Percentiles rank a stretch among this genome's conserved stretches.
Evolutionary conservation across 2,888 invertebrate genomes (phyloP).

Genomic region (Tineola bisselliella): DNA sequence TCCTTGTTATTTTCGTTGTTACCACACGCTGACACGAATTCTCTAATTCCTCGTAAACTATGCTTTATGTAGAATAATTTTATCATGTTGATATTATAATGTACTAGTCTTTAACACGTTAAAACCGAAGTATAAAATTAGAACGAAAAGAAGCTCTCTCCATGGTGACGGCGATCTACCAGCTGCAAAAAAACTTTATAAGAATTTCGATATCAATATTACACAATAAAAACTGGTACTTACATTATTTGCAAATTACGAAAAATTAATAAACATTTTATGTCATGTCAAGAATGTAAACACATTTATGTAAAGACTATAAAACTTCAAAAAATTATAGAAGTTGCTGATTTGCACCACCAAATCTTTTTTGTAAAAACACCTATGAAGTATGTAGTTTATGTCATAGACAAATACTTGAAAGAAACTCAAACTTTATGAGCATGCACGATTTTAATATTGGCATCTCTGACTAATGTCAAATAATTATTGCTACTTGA

Average conservation of each 20-base stretch:
- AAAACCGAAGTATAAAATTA: slow-evolving; percentile 41
- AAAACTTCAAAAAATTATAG: background rate
- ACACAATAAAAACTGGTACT: background rate
- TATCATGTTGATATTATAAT: slow-evolving; percentile 27
- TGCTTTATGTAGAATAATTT: slow-evolving; percentile 10
- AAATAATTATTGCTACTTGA: background rate
- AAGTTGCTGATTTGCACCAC: background rate
- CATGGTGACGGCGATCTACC: slow-evolving; percentile 58
- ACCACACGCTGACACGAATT: background rate
- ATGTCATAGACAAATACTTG: background rate
- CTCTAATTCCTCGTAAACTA: background rate
- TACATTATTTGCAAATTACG: background rate
- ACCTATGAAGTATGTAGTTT: background rate
- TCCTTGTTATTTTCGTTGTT: slow-evolving; percentile 25
- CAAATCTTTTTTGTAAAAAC: background rate
- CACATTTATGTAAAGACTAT: background rate
- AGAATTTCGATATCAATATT: background rate
- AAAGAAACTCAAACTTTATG: background rate
- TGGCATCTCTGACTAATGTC: background rate
- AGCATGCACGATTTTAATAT: background rate
- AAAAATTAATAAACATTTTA: background rate
- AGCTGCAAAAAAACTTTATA: slow-evolving; percentile 21
- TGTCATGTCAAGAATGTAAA: background rate
- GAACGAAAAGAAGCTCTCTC: slow-evolving; percentile 61
- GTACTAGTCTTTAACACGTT: slow-evolving; percentile 34